These are phyloP conservation scores for Celastrina argiolus DNA, from an alignment of 2,888 invertebrate genomes.

Conservation along the genomic window DNA sequence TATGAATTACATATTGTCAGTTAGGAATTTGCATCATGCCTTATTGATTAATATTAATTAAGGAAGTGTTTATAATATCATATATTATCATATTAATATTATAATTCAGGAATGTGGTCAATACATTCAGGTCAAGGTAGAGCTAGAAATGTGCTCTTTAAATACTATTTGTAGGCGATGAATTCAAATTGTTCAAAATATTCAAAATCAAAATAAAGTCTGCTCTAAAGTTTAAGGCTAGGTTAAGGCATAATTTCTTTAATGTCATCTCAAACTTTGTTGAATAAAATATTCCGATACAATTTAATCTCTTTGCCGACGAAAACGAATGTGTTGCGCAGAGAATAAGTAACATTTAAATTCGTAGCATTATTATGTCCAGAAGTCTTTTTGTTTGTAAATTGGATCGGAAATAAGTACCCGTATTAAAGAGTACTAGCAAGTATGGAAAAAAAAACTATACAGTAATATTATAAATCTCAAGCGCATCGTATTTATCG, in stretches of 20 bases:
- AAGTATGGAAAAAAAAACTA: background rate
- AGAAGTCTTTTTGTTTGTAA: too few species aligned
- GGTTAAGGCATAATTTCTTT: too few species aligned
- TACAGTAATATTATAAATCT: background rate
- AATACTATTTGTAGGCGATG: too few species aligned
- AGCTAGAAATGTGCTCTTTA: background rate
- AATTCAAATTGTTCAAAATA: background rate
- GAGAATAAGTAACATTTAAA: too few species aligned
- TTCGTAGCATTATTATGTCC: too few species aligned
- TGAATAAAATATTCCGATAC: too few species aligned
- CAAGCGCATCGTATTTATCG: conserved; percentile 1
- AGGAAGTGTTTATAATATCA: background rate
- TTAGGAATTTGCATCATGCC: background rate
- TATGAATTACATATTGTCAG: background rate
- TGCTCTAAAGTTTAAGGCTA: background rate
- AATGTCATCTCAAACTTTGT: too few species aligned
- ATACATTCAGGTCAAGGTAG: background rate
- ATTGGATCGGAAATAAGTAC: too few species aligned
- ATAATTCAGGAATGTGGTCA: background rate
- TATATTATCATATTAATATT: background rate
- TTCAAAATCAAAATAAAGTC: too few species aligned
- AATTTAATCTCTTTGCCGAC: too few species aligned
- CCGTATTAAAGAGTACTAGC: background rate
- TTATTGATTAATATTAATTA: background rate
- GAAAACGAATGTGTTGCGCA: too few species aligned